Percentiles rank a stretch among this genome's conserved stretches.
These are phyloP conservation scores for Galaxias olidus DNA, from an alignment of 2,797 vertebrate species.

Conservation along the genomic window DNA sequence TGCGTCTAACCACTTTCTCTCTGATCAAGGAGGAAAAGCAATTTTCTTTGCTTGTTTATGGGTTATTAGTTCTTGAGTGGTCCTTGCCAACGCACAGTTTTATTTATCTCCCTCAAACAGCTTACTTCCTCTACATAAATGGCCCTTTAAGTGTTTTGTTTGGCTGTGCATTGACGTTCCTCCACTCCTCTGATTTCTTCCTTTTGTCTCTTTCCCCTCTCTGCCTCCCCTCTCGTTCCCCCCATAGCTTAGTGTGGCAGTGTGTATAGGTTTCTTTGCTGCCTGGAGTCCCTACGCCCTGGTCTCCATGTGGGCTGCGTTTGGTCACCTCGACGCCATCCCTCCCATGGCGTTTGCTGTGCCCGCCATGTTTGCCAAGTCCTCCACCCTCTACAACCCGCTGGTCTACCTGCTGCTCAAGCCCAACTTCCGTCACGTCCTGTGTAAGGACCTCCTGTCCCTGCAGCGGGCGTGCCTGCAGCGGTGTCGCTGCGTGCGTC, in stretches of 20 bases:
- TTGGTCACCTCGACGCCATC: slow-evolving; percentile 60
- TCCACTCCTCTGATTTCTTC: not conserved
- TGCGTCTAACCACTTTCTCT: too few relatives aligned
- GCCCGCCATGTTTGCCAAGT: slow-evolving; percentile 69
- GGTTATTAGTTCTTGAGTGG: too few relatives aligned
- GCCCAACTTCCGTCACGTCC: slow-evolving; percentile 60
- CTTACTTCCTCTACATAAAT: too few relatives aligned
- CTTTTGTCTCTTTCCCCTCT: not conserved
- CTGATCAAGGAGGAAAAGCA: too few relatives aligned
- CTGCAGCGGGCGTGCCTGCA: slow-evolving; percentile 39
- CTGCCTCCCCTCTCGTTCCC: slow-evolving; percentile 3
- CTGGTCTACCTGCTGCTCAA: slow-evolving; percentile 65
- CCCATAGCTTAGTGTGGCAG: slow-evolving; percentile 62
- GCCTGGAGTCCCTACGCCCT: slow-evolving; percentile 71
- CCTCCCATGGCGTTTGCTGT: slow-evolving; percentile 66
- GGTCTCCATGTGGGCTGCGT: slow-evolving; percentile 67
- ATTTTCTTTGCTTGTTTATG: too few relatives aligned
- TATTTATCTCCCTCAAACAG: too few relatives aligned
- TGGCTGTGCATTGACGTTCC: not conserved
- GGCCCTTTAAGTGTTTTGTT: too few relatives aligned
- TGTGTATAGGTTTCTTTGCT: slow-evolving; percentile 67
- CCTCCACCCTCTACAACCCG: slow-evolving; percentile 70
- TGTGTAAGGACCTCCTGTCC: slow-evolving; percentile 46
- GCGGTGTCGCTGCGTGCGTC: slow-evolving; percentile 34
- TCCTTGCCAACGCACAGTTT: too few relatives aligned